Base-by-base conservation (phyloP, 2,797 vertebrate genomes). In the Pseudomugil tenellus region DNA sequence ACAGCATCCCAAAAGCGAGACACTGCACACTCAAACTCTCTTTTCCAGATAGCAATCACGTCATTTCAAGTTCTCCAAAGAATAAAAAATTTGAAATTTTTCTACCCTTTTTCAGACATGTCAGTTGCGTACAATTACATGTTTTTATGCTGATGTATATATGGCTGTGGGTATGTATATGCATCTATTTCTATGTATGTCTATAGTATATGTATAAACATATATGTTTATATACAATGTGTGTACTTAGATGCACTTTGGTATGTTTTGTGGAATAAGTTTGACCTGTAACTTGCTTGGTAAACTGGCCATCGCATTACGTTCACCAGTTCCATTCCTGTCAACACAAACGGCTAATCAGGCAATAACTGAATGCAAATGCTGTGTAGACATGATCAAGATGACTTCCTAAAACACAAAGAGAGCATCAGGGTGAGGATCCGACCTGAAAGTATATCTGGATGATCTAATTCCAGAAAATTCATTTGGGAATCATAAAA, bases 1-100 rank as follows among this genome's bases (percentile, higher is more conserved):
- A 58, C 39, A 59, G 25, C 13, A 58, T 53, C 21, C n/a, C 58
- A 49, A 32, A 56, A 61, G 16, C 12, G 21, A 54, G 19, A 51
- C 54, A 23, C n/a, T 39, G 26, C 32, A 57, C 59, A 53, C 6
- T 28, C 26, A 28, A 14, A 53, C n/a, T 43, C n/a, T n/a, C 19
- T 43, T n/a, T 21, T 48, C 43, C 43, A n/a, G 8, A 17, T 17
- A 43, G 39, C 7, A 6, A 41, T 17, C 17, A 41, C 19, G 17
- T 41, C 7, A 43, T n/a, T 46, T 46, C n/a, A 19, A 46, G n/a
- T 19, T 46, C 16, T 29, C 2, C 19, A 46, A 46, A n/a, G 6
- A n/a, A n/a, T n/a, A n/a, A n/a, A n/a, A n/a, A n/a, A n/a, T n/a
- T n/a, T n/a, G n/a, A n/a, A n/a, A n/a, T n/a, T n/a, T n/a, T n/a